These are phyloP conservation scores for Carassius carassius DNA, from an alignment of 2,113 vertebrate species.

Conservation along the genomic window DNA sequence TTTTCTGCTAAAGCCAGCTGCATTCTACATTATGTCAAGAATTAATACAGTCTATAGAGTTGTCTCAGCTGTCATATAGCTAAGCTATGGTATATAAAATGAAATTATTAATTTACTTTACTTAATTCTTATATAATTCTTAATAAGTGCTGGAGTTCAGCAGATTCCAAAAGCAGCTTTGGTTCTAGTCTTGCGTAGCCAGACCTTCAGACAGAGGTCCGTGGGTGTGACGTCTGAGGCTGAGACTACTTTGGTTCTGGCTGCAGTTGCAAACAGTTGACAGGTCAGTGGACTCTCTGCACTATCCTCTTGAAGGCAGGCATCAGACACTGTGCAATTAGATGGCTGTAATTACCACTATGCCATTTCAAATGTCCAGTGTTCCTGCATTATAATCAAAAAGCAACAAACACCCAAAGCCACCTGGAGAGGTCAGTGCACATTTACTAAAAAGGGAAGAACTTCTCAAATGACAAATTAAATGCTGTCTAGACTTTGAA, in stretches of 20 bases:
- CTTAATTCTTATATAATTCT: slow-evolving; percentile 29
- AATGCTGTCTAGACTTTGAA: slow-evolving; percentile 29
- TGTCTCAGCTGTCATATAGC: background rate
- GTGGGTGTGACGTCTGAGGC: too few relatives aligned
- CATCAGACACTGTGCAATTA: slow-evolving; percentile 64
- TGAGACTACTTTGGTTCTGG: slow-evolving; percentile 40
- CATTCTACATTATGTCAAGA: background rate
- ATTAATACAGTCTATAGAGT: background rate
- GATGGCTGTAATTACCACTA: slow-evolving; percentile 63
- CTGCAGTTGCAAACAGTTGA: slow-evolving; percentile 52
- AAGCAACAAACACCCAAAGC: slow-evolving; percentile 59
- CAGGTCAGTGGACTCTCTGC: slow-evolving; percentile 60
- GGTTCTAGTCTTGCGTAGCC: slow-evolving; percentile 6
- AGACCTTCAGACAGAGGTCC: too few relatives aligned
- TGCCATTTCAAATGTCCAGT: slow-evolving; percentile 66
- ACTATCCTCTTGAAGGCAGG: slow-evolving; percentile 56
- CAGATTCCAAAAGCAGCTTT: slow-evolving; percentile 49
- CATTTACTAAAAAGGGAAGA: slow-evolving; percentile 58
- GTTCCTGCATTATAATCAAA: slow-evolving; percentile 61
- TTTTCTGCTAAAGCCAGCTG: slow-evolving; percentile 7
- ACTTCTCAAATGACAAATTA: slow-evolving; percentile 52
- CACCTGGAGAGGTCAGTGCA: slow-evolving; percentile 52
- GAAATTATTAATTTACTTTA: background rate
- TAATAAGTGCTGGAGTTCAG: slow-evolving; percentile 35
- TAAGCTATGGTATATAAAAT: slow-evolving; percentile 16